Base-by-base conservation (phyloP, 2,888 invertebrate genomes). In the Volucella inflata region DNA sequence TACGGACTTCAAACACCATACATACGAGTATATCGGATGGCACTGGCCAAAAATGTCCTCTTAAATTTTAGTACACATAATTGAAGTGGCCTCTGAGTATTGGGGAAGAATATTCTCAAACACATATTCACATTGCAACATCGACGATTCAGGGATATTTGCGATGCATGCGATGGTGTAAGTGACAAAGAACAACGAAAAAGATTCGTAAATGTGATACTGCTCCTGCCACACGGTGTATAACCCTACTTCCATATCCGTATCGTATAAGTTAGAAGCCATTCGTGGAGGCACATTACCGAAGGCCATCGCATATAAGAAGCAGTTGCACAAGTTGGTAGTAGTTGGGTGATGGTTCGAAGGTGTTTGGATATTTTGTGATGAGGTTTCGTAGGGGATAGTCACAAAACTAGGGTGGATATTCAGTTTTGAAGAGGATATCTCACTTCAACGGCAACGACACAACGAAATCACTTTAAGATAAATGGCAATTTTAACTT, bases 391-490 rank as follows among this genome's bases (percentile, higher is more conserved):
- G 30, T 30, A 30, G 30, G 6, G 30, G 6, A 30, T 30, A 30
- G 6, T 14, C 12, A 48, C 8, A 12, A 9, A 14, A 36, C 2
- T 4, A 17, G 14, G 44, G 55, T 17, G 53, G 51, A 30, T 42
- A 71, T 71, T 51, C 72, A 50, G 42, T 30, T 62, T 55, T 62
- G 70, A 71, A 78, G 70, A 57, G 57, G 78, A 78, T 71, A 57
- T 78, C 55, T 48, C 78, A 70, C 78, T 78, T 78, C 53, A 62
- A 55, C n/a, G 48, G 16, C 75, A 51, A 67, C 65, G 75, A 75
- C 30, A 30, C 30, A 77, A 68, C 68, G 46, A 64, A 78, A 78
- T 78, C 78, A 70, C 78, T 78, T 78, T 71, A 71, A 71, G 78
- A 71, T 71, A 71, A 78, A 70, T 78, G 64, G 50, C 78, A 64